Conservation (phyloP, 2,888 invertebrate species). For the Fragum fragum region DNA sequence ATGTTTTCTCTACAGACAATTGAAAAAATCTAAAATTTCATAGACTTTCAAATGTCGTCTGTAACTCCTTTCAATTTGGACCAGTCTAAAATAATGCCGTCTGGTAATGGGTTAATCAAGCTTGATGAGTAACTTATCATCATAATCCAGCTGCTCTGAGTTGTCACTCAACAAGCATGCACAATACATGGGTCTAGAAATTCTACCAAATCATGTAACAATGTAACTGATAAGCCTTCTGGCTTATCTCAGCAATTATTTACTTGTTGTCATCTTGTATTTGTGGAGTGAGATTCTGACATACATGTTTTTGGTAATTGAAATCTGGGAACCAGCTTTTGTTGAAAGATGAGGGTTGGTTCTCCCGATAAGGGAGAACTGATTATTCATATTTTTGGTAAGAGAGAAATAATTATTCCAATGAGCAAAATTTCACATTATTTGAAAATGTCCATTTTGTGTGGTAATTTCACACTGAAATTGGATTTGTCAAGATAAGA, state of each 20-base stretch:
- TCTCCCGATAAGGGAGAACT: background rate
- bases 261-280: conserved; percentile 28
- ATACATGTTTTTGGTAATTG: background rate
- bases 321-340: conserved; percentile 20
- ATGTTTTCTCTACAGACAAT: no score
- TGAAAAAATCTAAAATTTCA: no score
- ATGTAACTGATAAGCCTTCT: conserved; percentile 20
- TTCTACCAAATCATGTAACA: conserved; percentile 25
- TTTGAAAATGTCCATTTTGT: no score
- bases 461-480: no score
- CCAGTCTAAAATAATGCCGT: no score
- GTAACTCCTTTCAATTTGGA: no score
- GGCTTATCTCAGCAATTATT: conserved; percentile 27
- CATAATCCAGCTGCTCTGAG: conserved; percentile 4
- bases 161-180: conserved; percentile 23
- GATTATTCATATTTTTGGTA: background rate
- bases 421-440: no score
- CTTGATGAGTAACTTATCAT: background rate
- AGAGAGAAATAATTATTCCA: background rate
- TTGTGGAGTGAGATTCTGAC: conserved; percentile 17
- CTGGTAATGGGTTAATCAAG: no score
- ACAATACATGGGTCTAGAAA: conserved; percentile 22
- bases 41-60: no score
- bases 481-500: no score
- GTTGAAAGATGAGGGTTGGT: conserved; percentile 14